These are phyloP conservation scores for Neodiprion virginianus DNA, from an alignment of 1,140 invertebrate genomes.

Conservation along the genomic window DNA sequence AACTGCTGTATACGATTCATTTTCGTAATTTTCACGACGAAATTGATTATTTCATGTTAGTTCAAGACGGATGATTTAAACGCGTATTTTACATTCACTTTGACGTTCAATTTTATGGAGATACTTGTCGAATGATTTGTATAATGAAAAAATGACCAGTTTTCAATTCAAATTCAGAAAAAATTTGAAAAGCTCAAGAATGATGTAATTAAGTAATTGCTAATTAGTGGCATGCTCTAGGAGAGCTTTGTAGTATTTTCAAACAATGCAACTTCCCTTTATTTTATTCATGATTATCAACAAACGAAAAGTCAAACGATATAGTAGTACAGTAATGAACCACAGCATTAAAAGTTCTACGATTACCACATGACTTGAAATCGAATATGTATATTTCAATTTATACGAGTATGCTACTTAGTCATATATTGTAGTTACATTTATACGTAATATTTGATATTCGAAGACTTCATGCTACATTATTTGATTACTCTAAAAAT, in stretches of 20 bases:
- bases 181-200: neutral
- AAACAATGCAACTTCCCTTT: too few relatives aligned
- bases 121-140: too few relatives aligned
- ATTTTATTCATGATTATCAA: too few relatives aligned
- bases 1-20: constrained; percentile 1
- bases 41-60: neutral
- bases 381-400: constrained; percentile 2
- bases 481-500: neutral
- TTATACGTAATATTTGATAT: constrained; percentile 5
- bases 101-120: neutral
- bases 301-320: neutral
- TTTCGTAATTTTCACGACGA: neutral
- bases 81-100: neutral
- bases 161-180: neutral
- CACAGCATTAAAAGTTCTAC: neutral
- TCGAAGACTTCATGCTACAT: neutral
- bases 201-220: neutral
- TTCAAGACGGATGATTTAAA: neutral
- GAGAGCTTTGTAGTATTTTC: neutral
- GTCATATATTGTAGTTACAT: neutral
- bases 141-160: too few relatives aligned
- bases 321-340: constrained; percentile 8
- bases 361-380: neutral
- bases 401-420: neutral
- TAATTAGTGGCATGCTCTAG: neutral